phyloP scores from a whole-genome alignment of 2,113 vertebrate genomes.

The Varanus komodoensis region DNA sequence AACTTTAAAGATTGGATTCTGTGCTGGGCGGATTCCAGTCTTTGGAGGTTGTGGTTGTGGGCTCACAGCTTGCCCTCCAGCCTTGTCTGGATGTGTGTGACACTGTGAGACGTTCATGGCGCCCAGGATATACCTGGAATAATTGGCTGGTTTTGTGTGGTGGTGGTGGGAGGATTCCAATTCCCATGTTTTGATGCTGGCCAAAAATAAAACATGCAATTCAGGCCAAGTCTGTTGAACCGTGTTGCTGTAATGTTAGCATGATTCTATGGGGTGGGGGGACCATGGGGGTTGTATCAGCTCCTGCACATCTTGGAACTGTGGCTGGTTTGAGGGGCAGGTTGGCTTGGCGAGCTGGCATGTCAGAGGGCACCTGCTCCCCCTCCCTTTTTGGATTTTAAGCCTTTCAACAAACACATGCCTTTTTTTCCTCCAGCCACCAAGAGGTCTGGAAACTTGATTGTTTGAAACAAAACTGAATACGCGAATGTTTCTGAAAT shows the following conservation, averaged over 20 bases:
- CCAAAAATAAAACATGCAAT: background rate
- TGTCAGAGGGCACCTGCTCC: background rate
- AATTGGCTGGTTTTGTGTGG: background rate
- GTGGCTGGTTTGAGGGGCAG: no score
- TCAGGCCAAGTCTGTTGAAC: background rate
- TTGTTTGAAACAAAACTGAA: background rate
- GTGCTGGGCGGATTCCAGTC: background rate
- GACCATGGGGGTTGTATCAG: background rate
- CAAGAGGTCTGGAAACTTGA: background rate
- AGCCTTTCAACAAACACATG: no score
- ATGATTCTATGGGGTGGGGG: background rate
- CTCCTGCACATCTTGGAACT: background rate
- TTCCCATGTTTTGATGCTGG: no score
- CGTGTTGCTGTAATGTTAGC: background rate
- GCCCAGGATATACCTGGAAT: background rate
- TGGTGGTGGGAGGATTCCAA: no score
- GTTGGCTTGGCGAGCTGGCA: no score
- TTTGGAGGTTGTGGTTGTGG: background rate
- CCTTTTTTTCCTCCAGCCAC: background rate
- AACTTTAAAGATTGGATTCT: background rate
- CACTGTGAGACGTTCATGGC: background rate
- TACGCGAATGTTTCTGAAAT: background rate
- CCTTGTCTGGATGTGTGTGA: background rate
- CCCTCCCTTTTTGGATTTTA: background rate
- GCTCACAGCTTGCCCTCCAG: background rate